These are phyloP conservation scores for Gymnocephalus cernua DNA, from an alignment of 2,113 vertebrate species.

Conservation along the genomic window DNA sequence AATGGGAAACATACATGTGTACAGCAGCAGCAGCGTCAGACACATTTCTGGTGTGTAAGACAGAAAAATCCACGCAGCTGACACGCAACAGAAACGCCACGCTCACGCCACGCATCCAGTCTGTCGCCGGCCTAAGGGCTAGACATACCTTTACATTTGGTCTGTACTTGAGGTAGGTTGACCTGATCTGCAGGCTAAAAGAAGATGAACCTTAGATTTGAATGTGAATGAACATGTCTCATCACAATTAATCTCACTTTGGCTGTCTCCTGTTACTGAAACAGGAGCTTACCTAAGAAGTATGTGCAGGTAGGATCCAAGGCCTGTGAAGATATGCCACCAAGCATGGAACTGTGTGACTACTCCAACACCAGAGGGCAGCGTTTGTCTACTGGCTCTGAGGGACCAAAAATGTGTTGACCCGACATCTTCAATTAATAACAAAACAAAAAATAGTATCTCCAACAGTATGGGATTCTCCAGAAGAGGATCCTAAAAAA, in stretches of 20 bases:
- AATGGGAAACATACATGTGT: too few species aligned
- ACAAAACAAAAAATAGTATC: not conserved
- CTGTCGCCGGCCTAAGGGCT: too few species aligned
- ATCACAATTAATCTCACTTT: not conserved
- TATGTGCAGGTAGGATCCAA: slow-evolving; percentile 97
- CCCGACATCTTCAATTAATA: not conserved
- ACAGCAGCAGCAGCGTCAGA: too few species aligned
- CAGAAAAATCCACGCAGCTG: too few species aligned
- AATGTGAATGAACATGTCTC: not conserved
- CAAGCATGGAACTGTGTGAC: slow-evolving; percentile 97
- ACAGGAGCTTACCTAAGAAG: slow-evolving; percentile 89
- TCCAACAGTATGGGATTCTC: not conserved
- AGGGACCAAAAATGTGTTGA: not conserved
- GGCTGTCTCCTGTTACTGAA: not conserved
- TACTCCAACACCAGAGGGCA: slow-evolving; percentile 89
- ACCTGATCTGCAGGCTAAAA: slow-evolving; percentile 94
- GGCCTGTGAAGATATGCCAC: slow-evolving; percentile 98
- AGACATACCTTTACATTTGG: slow-evolving; percentile 93
- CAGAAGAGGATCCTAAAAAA: not conserved
- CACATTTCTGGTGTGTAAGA: too few species aligned
- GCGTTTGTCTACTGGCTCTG: slow-evolving; percentile 88
- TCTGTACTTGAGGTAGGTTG: slow-evolving; percentile 94
- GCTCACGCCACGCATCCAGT: too few species aligned
- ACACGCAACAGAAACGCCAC: too few species aligned
- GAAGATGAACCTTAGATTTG: not conserved